Base-by-base conservation (phyloP, 2,888 invertebrate species). In the Spialia ferax region DNA sequence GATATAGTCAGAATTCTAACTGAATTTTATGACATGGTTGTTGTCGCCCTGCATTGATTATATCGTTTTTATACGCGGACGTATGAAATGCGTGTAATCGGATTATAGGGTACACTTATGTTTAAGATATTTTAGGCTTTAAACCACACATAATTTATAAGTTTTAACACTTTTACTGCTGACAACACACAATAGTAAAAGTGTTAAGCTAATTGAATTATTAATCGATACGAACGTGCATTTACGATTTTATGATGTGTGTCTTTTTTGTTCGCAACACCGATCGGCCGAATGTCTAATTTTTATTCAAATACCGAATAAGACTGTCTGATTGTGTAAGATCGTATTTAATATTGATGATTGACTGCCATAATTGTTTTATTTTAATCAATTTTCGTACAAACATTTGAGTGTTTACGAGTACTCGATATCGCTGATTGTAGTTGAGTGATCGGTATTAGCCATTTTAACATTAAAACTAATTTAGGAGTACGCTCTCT, bases 291-390 rank as follows among this genome's bases (percentile, higher is more conserved):
- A 76, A 81, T 80, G 79, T 75, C 76, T 74, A 76, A 32, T 77
- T 81, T 83, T 85, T 81, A 77, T 83, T 86, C 78, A 81, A 80
- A 74, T 80, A 81, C 87, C 82, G 77, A 76, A 89, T 87, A 90
- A 91, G 91, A 91, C 91, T 91, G 91, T 85, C 85, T 80, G 85
- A 83, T 83, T 84, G 88, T 73, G 84, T 87, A 86, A 84, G 82
- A 79, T 77, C 81, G 84, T 85, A 84, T 84, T 87, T 83, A 73
- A 70, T 86, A 85, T 83, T 81, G 82, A 81, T 77, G 76, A 80
- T 85, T 84, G 87, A 87, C 88, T 90, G 88, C 87, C 87, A 87
- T 85, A 83, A 82, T 82, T 77, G 78, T 80, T 77, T 77, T 72
- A 74, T 73, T 73, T 75, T 69, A 68, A 52, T 59, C 26, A 55